Conservation (phyloP, 2,888 invertebrate genomes). For the Neoitamus cyanurus region DNA sequence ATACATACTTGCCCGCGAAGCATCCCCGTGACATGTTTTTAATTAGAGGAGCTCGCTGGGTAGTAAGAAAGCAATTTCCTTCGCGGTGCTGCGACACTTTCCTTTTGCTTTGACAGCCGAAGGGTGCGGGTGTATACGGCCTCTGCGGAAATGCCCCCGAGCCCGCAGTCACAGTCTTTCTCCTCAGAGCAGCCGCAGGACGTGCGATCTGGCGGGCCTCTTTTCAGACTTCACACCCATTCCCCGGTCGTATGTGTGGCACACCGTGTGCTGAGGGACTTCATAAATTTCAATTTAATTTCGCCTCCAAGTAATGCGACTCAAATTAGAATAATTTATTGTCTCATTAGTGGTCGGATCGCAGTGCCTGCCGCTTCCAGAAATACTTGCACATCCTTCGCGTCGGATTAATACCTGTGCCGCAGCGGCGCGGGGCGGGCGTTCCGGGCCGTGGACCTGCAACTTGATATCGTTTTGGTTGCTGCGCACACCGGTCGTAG, state of each 20-base stretch:
- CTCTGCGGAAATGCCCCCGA: background rate
- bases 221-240: background rate
- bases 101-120: constrained; percentile 19
- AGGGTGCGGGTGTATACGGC: background rate
- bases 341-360: constrained; percentile 50
- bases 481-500: background rate
- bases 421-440: background rate
- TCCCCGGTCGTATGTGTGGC: background rate
- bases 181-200: background rate
- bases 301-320: constrained; percentile 50
- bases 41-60: constrained; percentile 22
- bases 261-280: background rate
- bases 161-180: background rate
- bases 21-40: constrained; percentile 41
- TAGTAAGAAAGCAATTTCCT: constrained; percentile 33
- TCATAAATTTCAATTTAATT: constrained; percentile 52
- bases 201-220: background rate
- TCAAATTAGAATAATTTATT: constrained; percentile 52
- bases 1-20: background rate
- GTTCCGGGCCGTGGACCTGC: background rate
- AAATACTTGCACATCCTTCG: constrained; percentile 8
- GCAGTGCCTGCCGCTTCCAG: constrained; percentile 8
- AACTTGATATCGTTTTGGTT: constrained; percentile 18
- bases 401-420: constrained; percentile 23
- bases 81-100: background rate